Base-by-base conservation (phyloP, 2,888 invertebrate species). In the Limnephilus auricula region DNA sequence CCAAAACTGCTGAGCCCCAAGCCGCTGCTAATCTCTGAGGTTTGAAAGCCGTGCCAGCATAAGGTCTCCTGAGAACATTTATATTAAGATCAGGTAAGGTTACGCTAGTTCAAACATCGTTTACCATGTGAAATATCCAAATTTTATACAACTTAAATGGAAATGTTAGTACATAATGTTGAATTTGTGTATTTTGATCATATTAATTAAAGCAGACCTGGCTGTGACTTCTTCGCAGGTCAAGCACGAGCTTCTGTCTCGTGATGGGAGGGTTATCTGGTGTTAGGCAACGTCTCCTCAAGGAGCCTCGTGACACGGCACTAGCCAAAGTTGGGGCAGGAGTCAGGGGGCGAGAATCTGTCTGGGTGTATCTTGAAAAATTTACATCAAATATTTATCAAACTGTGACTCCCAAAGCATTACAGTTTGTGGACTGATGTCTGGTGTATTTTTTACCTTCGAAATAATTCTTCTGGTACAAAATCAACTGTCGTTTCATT, bases 341-440 rank as follows among this genome's bases (percentile, higher is more conserved):
- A 0, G 98, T 98, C 93, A 97, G 94, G 0, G 98, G 98, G 37
- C 98, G 96, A 0, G 98, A 98, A 94, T 98, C 98, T 0, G 98
- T 98, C 93, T 98, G 98, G 0, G 98, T 97, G 94, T 98, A 98
- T 93, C 97, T 97, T 15, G 6, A 86, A 86, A 84, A 87, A 87
- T n/a, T n/a, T n/a, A n/a, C 30, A n/a, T 25, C 25, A 65, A 65
- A n/a, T 9, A n/a, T 65, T 65, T 65, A 84, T 18, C 37, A 84
- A 37, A n/a, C n/a, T 84, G 37, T n/a, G 30, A 82, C n/a, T 65
- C 5, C 65, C 25, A 65, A 65, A n/a, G 25, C 65, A 65, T 65
- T 65, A 25, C 65, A 65, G 25, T 65, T 2, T n/a, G 65, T 65
- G 65, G 65, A 65, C n/a, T 18, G 18, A 18, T 65, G 65, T 65